phyloP scores from a whole-genome alignment of 2,113 vertebrate genomes.

The Geococcyx californianus region DNA sequence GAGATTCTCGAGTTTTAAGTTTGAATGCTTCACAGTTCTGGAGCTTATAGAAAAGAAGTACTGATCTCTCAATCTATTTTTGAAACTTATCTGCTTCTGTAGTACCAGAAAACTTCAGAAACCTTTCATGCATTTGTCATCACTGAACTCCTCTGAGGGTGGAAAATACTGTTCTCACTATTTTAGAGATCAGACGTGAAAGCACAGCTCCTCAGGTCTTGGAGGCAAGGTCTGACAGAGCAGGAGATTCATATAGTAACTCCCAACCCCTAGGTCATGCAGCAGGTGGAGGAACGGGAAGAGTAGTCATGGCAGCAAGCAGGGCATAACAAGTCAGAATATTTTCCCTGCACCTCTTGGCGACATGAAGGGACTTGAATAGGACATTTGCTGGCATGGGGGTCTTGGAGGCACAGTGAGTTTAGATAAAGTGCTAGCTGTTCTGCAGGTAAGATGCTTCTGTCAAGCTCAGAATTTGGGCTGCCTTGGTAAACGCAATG shows the following conservation, averaged over 20 bases:
- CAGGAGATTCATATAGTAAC: not conserved
- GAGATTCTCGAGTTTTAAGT: not conserved
- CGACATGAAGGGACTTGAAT: fast-evolving
- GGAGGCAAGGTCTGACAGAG: fast-evolving
- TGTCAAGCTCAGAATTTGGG: not conserved
- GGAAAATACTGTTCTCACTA: not conserved
- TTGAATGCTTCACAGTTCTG: not conserved
- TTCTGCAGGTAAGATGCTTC: not conserved
- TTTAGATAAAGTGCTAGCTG: not conserved
- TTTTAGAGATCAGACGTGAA: not conserved
- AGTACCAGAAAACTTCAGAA: not conserved
- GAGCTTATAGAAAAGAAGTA: not conserved
- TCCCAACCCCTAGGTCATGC: fast-evolving
- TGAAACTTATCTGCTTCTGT: not conserved
- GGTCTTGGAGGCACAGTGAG: fast-evolving
- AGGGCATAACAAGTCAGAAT: not conserved
- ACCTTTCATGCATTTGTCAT: not conserved
- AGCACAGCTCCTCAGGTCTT: not conserved
- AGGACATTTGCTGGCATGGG: not conserved
- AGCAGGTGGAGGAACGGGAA: not conserved
- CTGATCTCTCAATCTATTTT: not conserved
- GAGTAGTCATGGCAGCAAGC: not conserved
- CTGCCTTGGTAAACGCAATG: not conserved
- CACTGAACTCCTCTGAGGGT: not conserved
- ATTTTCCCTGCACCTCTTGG: not conserved